Base-by-base conservation (phyloP, 2,888 invertebrate genomes). In the Aromia moschata region DNA sequence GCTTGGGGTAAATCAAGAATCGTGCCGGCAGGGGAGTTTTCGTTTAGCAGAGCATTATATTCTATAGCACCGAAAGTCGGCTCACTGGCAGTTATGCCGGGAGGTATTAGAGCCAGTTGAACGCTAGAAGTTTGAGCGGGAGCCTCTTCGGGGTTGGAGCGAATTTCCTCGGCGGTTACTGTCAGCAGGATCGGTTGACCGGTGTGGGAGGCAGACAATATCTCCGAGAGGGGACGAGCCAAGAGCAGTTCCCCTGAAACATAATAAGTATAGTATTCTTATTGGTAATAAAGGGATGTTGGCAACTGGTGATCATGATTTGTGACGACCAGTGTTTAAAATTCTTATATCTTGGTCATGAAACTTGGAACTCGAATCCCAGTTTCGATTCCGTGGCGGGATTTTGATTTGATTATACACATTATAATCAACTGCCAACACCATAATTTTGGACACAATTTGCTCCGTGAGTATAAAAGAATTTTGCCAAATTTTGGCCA, bases 131-230 rank as follows among this genome's bases (percentile, higher is more conserved):
- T 90, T 85, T 91, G 90, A 15, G 92, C 89, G 64, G 90, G 89
- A 2, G 77, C 66, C 69, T 80, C 77, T 56, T 71, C 55, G 64
- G 89, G 84, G 57, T 86, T 33, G 33, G 33, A 33, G 3, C 33
- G 33, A 33, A 33, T 11, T 33, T 33, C 33, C 78, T 94, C 93
- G 1, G 94, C 94, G 46, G 93, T 88, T 49, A 94, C 90, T 1
- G 91, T 92, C 62, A 94, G 84, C 45, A 93, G 84, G 55, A 94
- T 90, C 1, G 94, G 94, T 55, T 92, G 89, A 47, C 92, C 91
- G n/a, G 90, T 87, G 74, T 91, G 90, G 11, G 91, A 90, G 70
- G 92, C 91, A 54, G 91, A 87, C 53, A 90, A 87, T 67, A 94
- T 87, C 74, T 94, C 92, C 68, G 90, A 88, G 20, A 94, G 81